Percentiles rank a stretch among this genome's conserved stretches.
These are phyloP conservation scores for Mechanitis mazaeus DNA, from an alignment of 2,888 invertebrate species.

Conservation along the genomic window DNA sequence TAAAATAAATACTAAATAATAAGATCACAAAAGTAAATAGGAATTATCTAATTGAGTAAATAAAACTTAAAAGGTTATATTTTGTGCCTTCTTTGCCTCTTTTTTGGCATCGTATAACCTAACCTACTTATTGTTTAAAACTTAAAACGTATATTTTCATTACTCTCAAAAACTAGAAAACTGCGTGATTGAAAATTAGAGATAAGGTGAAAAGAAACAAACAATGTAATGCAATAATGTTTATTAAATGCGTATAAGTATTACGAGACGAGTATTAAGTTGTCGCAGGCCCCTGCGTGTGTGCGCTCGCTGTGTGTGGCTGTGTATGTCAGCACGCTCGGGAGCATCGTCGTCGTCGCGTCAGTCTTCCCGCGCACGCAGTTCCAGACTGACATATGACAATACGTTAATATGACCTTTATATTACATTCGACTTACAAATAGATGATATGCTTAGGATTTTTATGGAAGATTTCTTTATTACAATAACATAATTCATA, in stretches of 20 bases:
- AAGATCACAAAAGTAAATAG: no score
- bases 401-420: no score
- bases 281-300: background rate
- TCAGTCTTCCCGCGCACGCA: slow-evolving; percentile 78
- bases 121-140: no score
- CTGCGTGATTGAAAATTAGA: background rate
- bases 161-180: background rate
- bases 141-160: no score
- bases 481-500: no score
- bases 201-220: background rate
- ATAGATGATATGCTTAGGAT: background rate
- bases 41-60: no score
- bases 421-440: no score
- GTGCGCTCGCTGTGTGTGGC: background rate
- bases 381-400: slow-evolving; percentile 63
- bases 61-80: no score
- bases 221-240: slow-evolving; percentile 11
- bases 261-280: slow-evolving; percentile 17
- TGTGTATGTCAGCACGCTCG: slow-evolving; percentile 45
- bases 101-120: no score
- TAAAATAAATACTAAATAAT: no score
- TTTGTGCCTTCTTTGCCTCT: no score
- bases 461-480: background rate
- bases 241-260: slow-evolving; percentile 12
- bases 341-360: slow-evolving; percentile 78